Conservation (phyloP, 2,797 vertebrate species). For the Halcyon chelicuti region DNA sequence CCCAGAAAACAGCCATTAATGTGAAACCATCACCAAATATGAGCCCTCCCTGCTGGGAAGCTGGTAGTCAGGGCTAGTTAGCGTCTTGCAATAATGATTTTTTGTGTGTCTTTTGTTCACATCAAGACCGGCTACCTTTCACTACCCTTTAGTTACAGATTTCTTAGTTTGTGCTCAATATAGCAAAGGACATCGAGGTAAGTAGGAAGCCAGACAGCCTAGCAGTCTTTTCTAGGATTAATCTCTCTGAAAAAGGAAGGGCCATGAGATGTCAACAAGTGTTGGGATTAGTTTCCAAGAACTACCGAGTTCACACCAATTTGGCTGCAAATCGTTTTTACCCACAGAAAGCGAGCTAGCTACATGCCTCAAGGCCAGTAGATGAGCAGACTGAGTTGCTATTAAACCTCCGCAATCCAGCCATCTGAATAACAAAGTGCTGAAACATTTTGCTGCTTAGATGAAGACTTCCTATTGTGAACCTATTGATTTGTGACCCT, state of each 20-base stretch:
- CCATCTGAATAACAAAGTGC: not conserved
- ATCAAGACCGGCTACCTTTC: not conserved
- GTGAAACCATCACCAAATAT: accelerated
- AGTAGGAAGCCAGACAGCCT: not conserved
- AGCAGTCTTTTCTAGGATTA: not conserved
- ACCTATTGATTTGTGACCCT: not conserved
- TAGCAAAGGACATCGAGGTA: accelerated
- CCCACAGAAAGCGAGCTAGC: accelerated
- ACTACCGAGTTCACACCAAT: not conserved
- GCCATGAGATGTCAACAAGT: not conserved
- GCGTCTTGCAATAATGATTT: no score
- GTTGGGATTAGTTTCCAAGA: not conserved
- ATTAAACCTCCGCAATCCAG: not conserved
- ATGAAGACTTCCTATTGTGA: not conserved
- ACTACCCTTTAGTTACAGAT: not conserved
- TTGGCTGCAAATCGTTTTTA: not conserved
- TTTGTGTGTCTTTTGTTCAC: not conserved
- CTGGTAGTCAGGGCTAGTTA: no score
- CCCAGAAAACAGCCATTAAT: not conserved
- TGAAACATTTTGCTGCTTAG: no score
- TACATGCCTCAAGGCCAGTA: not conserved
- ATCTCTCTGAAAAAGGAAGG: accelerated
- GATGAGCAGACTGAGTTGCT: not conserved
- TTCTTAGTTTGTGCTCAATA: not conserved
- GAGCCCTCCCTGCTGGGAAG: not conserved